A percentile compares a stretch with the other conserved stretches of the same genome.
These are phyloP conservation scores for Heliconius aoede DNA, from an alignment of 2,888 invertebrate species.

Conservation along the genomic window DNA sequence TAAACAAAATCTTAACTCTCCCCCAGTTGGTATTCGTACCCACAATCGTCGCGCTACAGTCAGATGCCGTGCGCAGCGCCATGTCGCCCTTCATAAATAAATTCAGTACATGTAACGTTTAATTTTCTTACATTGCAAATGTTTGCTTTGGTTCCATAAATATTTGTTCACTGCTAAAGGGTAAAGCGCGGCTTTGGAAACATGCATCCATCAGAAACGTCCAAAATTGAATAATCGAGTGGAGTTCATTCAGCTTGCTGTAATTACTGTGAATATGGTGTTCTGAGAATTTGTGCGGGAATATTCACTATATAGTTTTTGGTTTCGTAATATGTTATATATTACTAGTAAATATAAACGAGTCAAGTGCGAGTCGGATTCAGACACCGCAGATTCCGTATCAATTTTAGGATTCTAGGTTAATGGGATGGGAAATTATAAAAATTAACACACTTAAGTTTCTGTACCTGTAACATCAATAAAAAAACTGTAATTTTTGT, in stretches of 20 bases:
- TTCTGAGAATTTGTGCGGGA: not conserved
- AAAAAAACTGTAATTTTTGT: no score
- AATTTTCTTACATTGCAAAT: slow-evolving; percentile 9
- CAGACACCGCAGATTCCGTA: no score
- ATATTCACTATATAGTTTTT: not conserved
- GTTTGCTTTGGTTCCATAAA: slow-evolving; percentile 9
- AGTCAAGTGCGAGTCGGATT: no score
- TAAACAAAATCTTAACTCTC: no score
- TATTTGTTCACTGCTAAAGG: slow-evolving; percentile 10
- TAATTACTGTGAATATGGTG: slow-evolving; percentile 9
- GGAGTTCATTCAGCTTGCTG: slow-evolving; percentile 11
- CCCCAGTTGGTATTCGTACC: not conserved
- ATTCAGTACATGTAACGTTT: not conserved
- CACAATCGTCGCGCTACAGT: not conserved
- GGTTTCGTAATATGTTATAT: no score
- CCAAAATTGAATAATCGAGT: slow-evolving; percentile 20
- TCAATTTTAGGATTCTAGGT: no score
- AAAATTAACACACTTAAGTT: no score
- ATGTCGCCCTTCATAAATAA: not conserved
- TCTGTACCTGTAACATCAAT: no score
- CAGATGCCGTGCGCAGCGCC: no score
- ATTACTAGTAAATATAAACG: no score
- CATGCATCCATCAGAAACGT: slow-evolving; percentile 19
- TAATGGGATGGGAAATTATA: no score
- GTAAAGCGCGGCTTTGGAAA: slow-evolving; percentile 14